These are phyloP conservation scores for Drosophila nikananu DNA, from an alignment of 1,140 invertebrate genomes.

Conservation along the genomic window DNA sequence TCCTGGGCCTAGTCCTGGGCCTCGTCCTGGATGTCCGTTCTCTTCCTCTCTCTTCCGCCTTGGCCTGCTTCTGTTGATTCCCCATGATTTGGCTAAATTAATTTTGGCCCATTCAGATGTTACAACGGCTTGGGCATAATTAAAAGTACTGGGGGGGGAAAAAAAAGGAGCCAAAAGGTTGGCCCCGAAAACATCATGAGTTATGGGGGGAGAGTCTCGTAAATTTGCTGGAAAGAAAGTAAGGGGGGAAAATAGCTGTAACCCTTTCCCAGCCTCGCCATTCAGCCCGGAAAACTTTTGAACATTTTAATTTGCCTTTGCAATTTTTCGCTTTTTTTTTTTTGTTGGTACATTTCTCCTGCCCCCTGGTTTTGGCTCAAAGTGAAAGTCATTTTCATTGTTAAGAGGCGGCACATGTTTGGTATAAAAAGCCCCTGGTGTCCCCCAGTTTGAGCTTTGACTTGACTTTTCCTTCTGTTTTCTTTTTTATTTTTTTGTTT, in stretches of 20 bases:
- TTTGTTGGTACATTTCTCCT: neutral
- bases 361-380: constrained; percentile 3
- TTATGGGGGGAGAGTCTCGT: constrained; percentile 25
- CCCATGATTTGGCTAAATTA: constrained; percentile 54
- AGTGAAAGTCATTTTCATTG: constrained; percentile 73
- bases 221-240: constrained; percentile 24
- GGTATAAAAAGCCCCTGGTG: constrained; percentile 25
- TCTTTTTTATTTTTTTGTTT: neutral
- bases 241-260: constrained; percentile 10
- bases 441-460: constrained; percentile 25
- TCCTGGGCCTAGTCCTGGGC: neutral
- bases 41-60: constrained; percentile 31
- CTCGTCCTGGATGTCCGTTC: constrained; percentile 5
- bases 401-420: constrained; percentile 69
- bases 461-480: constrained; percentile 5
- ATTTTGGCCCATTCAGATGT: constrained; percentile 31
- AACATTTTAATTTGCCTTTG: constrained; percentile 47
- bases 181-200: constrained; percentile 40
- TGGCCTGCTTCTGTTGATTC: constrained; percentile 33
- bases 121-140: constrained; percentile 37
- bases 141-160: constrained; percentile 36
- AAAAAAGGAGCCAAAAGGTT: constrained; percentile 19
- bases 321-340: constrained; percentile 15
- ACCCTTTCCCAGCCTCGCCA: constrained; percentile 2
- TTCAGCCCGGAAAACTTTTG: constrained; percentile 27